Evolutionary conservation across 2,113 vertebrate genomes (phyloP), one percentile per base, ranked within the genome.

Genomic region (Kobus ellipsiprymnus): DNA sequence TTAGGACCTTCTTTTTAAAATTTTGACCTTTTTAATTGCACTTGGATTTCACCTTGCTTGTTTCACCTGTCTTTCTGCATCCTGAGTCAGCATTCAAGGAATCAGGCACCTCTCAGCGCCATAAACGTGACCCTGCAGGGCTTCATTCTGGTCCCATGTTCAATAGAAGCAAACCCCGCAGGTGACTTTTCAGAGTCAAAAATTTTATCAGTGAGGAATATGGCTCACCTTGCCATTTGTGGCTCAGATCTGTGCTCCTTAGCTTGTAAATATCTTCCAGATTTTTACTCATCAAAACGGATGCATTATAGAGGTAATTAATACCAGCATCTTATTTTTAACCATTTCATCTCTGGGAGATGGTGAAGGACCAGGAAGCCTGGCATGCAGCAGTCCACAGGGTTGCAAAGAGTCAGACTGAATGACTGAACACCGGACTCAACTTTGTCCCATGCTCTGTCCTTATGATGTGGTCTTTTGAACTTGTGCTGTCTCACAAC

Each of bases 61-160:
- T 23, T 67, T 62, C 27, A 82, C 9, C 67, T 85, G 7, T 12
- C 5, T 40, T 57, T 83, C 82, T 36, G 40, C n/a, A 17, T 62
- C 78, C 67, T 57, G 29, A 40, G 25, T 67, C 71, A 48, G 1
- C 11, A 6, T 0, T 5, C 13, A 71, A 33, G 12, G 52, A 40
- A 55, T 36, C 33, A 8, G 0, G 13, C 1, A 0, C 13, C 77
- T 59, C 52, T 64, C 59, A 30, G 3, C 5, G 3, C 29, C 19
- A 7, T 25, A 64, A 57, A 25, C 30, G 13, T 17, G 7, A 54
- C 33, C 1, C 44, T 36, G 9, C 15, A 15, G n/a, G 30, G 7
- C 36, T 91, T 78, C 36, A 3, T n/a, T 33, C 12, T 17, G 5
- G 52, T n/a, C 29, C 44, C 7, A 16, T 7, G 2, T 36, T 57